Evolutionary conservation across 2,888 invertebrate species (phyloP), one percentile per base, ranked within the genome.

Genomic region (Drosophila mulleri): DNA sequence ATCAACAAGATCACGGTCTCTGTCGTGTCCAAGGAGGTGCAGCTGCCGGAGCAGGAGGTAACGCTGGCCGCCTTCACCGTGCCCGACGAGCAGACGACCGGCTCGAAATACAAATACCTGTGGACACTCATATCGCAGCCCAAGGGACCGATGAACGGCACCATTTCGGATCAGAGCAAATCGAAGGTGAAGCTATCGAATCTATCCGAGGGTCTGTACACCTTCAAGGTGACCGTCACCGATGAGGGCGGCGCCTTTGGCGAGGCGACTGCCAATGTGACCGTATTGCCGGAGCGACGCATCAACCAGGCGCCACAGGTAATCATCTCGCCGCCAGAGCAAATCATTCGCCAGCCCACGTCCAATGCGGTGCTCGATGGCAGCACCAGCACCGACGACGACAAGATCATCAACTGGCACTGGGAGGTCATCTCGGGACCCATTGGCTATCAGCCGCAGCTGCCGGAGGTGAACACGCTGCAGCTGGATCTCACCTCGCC

Each of bases 341-440:
- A 98, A 92, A 96, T 96, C 11, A 97, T 99, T 9, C 97, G 98
- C 86, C 94, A 97, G 78, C 98, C 98, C 0, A 98, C 97, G 83
- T 96, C 96, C 0, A 96, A 96, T 48, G 97, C 98, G 0, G 97
- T 98, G 35, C 94, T 99, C 35, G 98, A 98, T 92, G 98, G 96
- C 0, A 97, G 97, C 85, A 95, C 94, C 42, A 96, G 94, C 83
- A 94, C 94, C 91, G 96, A 97, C 82, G 98, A 98, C 89, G 97
- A 97, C 89, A 96, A 95, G 71, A 97, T 98, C 74, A 95, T 96
- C 78, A 95, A 95, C 0, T 98, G 97, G 95, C 97, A 97, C 90
- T 99, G 98, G 98, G 98, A 98, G 92, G 94, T 98, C 39, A 96
- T 97, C 41, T 96, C 96, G 64, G 97, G 98, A 0, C 98, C 98